These are phyloP conservation scores for Drosophila mimetica DNA, from an alignment of 2,888 invertebrate genomes.

Conservation along the genomic window DNA sequence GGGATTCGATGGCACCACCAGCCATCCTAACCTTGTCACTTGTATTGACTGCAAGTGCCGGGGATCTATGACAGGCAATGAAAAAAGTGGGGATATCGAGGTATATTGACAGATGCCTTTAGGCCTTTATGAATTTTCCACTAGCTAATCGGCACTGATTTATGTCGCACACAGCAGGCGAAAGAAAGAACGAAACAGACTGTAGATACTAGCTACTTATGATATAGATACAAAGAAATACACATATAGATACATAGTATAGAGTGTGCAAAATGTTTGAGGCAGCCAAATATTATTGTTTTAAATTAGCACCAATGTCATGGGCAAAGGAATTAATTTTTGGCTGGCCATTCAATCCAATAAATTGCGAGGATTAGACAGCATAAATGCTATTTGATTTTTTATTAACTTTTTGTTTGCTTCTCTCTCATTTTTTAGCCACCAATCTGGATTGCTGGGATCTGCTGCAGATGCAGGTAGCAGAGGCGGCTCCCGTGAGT, in stretches of 20 bases:
- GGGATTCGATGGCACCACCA: constrained; percentile 13
- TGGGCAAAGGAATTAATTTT: constrained; percentile 67
- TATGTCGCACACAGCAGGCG: constrained; percentile 28
- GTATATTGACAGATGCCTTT: constrained; percentile 27
- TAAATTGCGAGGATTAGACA: constrained; percentile 23
- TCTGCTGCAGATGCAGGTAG: constrained; percentile 81
- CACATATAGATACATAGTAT: constrained; percentile 10
- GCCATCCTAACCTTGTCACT: constrained; percentile 40
- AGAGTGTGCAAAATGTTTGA: constrained; percentile 26
- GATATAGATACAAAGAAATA: constrained; percentile 9
- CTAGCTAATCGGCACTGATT: constrained; percentile 39
- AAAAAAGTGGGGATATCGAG: not conserved
- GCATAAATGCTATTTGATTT: constrained; percentile 4
- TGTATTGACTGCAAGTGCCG: constrained; percentile 44
- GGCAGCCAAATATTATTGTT: constrained; percentile 66
- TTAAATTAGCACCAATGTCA: constrained; percentile 77
- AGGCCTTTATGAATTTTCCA: constrained; percentile 30
- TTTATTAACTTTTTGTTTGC: not conserved
- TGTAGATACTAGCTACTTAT: constrained; percentile 5
- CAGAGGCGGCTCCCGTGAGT: constrained; percentile 58
- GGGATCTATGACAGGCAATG: constrained; percentile 20
- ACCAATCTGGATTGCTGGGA: constrained; percentile 83
- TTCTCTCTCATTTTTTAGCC: constrained; percentile 56
- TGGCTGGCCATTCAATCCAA: constrained; percentile 12
- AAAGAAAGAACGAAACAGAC: constrained; percentile 2